Percentiles rank a stretch among this genome's conserved stretches.
Conservation (phyloP, 1,140 invertebrate species). For the Triops cancriformis region DNA sequence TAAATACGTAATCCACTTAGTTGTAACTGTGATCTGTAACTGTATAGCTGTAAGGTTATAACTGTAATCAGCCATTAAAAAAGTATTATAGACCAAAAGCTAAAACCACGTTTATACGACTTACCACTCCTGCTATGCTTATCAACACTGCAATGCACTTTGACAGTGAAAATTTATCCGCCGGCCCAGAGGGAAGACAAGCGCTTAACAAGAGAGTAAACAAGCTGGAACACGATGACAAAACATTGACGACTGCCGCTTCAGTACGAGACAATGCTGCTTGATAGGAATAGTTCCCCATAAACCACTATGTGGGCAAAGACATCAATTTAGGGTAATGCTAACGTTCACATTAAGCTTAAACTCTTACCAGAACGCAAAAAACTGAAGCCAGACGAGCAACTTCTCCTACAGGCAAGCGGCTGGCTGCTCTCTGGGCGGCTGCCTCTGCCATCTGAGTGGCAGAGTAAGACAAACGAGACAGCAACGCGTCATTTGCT, state of each 20-base stretch:
- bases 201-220: slow-evolving; percentile 73
- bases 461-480: slow-evolving; percentile 73
- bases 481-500: slow-evolving; percentile 71
- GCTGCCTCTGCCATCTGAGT: slow-evolving; percentile 62
- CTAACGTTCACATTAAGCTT: not conserved
- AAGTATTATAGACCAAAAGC: slow-evolving; percentile 25
- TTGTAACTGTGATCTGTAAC: no score
- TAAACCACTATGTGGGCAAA: slow-evolving; percentile 61
- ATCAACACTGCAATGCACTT: slow-evolving; percentile 68
- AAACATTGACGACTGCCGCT: slow-evolving; percentile 63
- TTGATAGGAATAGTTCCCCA: slow-evolving; percentile 72
- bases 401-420: slow-evolving; percentile 58
- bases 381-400: slow-evolving; percentile 66
- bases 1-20: slow-evolving; percentile 24
- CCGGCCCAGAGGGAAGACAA: slow-evolving; percentile 63
- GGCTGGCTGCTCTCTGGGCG: slow-evolving; percentile 55
- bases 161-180: slow-evolving; percentile 69
- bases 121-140: slow-evolving; percentile 67
- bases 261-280: slow-evolving; percentile 64
- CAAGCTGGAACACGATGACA: slow-evolving; percentile 72
- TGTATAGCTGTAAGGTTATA: no score
- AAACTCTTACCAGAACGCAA: slow-evolving; percentile 57
- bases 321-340: not conserved
- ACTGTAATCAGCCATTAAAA: not conserved
- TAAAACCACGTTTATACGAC: slow-evolving; percentile 31